Evolutionary conservation across 2,888 invertebrate genomes (phyloP).

Genomic region (Apamea sordens): DNA sequence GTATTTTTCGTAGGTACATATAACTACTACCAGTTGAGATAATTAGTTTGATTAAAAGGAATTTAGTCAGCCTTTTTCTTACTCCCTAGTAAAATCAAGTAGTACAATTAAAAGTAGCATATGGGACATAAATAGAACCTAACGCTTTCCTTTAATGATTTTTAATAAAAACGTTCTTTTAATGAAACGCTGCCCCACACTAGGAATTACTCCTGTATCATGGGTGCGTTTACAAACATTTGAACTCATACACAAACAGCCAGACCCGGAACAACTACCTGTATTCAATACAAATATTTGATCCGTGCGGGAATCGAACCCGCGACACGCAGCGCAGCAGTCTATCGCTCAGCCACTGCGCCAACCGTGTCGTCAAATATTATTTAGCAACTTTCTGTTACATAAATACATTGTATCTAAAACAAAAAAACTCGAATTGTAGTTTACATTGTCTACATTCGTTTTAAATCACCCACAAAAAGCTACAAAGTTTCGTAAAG

Average conservation of each 20-base stretch:
- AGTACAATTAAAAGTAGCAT: neutral
- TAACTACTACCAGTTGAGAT: neutral
- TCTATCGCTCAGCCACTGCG: too few species aligned
- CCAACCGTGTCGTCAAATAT: too few species aligned
- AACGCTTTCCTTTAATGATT: neutral
- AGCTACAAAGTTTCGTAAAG: conserved; percentile 69
- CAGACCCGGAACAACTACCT: too few species aligned
- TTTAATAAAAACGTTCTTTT: too few species aligned
- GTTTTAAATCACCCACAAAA: conserved; percentile 72
- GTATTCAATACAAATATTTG: too few species aligned
- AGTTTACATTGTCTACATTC: conserved; percentile 69
- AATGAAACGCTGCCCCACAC: too few species aligned
- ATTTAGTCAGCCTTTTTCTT: neutral
- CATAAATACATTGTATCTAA: conserved; percentile 32
- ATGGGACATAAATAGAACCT: neutral
- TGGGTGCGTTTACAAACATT: too few species aligned
- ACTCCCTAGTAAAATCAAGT: neutral
- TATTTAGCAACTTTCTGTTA: neutral
- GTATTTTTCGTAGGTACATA: neutral
- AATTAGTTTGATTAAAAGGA: neutral
- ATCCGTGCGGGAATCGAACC: too few species aligned
- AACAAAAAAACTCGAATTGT: conserved; percentile 54
- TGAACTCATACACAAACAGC: too few species aligned
- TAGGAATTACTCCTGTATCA: too few species aligned
- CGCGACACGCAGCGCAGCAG: too few species aligned